phyloP scores from a whole-genome alignment of 1,140 invertebrate species.

The Bilobella aurantiaca region DNA sequence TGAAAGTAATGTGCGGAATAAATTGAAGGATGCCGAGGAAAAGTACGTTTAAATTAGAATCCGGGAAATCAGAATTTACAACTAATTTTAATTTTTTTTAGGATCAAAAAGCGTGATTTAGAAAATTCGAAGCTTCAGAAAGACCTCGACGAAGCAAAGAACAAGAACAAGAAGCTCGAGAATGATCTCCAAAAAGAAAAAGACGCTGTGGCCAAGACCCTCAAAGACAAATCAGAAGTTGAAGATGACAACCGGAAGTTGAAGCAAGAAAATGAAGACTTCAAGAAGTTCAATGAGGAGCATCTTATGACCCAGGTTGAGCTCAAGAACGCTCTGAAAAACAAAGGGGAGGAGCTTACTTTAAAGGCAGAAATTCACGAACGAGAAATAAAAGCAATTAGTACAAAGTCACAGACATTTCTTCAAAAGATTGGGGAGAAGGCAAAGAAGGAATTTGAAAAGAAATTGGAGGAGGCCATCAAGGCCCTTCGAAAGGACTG shows the following conservation, averaged over 20 bases:
- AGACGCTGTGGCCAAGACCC: not conserved
- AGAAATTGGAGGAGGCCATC: conserved; percentile 8
- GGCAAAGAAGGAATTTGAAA: conserved; percentile 9
- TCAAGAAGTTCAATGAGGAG: conserved; percentile 9
- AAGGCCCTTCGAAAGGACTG: conserved; percentile 7
- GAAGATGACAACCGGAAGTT: conserved; percentile 1
- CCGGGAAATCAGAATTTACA: not conserved
- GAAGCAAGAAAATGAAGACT: not conserved
- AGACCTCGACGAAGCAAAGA: not conserved
- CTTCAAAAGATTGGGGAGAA: conserved; percentile 6
- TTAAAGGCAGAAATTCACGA: conserved; percentile 7
- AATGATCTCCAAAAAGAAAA: not conserved
- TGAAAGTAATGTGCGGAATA: not conserved
- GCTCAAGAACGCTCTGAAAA: not conserved
- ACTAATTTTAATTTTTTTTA: not conserved
- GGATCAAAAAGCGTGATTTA: not conserved
- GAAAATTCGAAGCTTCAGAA: conserved; percentile 1
- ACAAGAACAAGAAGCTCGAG: not conserved
- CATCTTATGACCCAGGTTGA: not conserved
- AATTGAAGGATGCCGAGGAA: not conserved
- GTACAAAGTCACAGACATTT: not conserved
- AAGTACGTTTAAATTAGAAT: conserved; percentile 9
- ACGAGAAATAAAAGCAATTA: conserved; percentile 4
- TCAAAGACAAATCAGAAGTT: not conserved
- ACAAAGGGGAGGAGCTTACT: conserved; percentile 5